These are phyloP conservation scores for Eretmocerus hayati DNA, from an alignment of 2,888 invertebrate genomes.

Conservation along the genomic window DNA sequence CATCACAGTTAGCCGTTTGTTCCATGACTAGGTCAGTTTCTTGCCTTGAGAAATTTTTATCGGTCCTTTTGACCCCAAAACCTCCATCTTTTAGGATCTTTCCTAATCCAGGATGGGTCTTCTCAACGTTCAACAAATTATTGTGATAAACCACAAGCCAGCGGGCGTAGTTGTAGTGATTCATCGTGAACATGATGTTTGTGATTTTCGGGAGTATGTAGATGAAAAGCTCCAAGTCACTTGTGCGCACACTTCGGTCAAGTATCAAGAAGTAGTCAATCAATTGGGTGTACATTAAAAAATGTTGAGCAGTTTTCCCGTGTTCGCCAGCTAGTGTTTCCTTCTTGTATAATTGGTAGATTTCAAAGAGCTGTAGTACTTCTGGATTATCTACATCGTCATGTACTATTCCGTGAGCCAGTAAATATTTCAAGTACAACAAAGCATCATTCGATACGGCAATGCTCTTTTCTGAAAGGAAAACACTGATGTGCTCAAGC, in stretches of 20 bases:
- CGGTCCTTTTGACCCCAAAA: conserved; percentile 23
- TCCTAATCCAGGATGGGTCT: conserved; percentile 31
- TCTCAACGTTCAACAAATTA: conserved; percentile 31
- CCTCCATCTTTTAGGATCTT: conserved; percentile 9
- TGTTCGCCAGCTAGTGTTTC: conserved; percentile 25
- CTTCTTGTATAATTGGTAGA: conserved; percentile 24
- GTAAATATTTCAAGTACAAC: neutral
- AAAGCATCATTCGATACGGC: neutral
- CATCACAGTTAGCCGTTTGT: conserved; percentile 26
- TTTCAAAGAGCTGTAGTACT: conserved; percentile 15
- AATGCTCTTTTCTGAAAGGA: neutral
- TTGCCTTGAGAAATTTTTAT: conserved; percentile 21
- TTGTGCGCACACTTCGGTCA: conserved; percentile 4
- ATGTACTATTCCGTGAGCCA: neutral
- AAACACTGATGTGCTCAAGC: conserved; percentile 27
- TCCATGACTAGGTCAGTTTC: conserved; percentile 24
- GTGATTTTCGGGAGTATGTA: conserved; percentile 25
- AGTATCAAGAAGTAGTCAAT: conserved; percentile 26
- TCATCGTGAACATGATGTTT: conserved; percentile 33
- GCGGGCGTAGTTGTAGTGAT: conserved; percentile 36
- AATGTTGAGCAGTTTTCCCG: conserved; percentile 34
- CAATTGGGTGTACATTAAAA: conserved; percentile 28
- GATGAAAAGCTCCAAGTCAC: conserved; percentile 14
- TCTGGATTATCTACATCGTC: conserved; percentile 15
- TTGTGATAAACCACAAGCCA: conserved; percentile 30